Base-by-base conservation (phyloP, 2,888 invertebrate species). In the Alcis repandata region DNA sequence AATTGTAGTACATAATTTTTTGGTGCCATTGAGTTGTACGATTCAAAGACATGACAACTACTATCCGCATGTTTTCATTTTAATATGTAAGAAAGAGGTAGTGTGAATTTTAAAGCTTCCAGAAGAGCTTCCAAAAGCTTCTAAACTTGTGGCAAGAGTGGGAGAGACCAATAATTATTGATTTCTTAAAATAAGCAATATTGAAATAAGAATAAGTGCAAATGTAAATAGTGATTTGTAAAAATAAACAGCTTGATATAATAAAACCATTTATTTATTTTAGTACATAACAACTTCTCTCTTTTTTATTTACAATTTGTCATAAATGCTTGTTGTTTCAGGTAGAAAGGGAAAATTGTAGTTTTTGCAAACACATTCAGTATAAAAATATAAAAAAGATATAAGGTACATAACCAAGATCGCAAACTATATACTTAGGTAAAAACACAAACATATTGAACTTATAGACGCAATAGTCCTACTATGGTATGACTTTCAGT, bases 181-280 rank as follows among this genome's bases (percentile, higher is more conserved):
- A 38, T 38, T 13, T 38, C 13, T 0, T 13, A 9, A 27, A 17
- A 43, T 43, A 19, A 43, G 11, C 43, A 11, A 19, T 19, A 17
- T 19, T 19, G 9, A 43, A 9, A 43, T 2, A 43, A 9, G 19
- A 3, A 43, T 7, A 38, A 4, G 6, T 6, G 6, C 6, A 27
- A 27, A 27, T 27, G 27, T 27, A 27, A 27, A 27, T 27, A 27
- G 2, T 27, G 27, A 27, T 27, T 6, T 27, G 27, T 41, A 45
- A 46, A 22, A 46, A 46, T 22, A 22, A 46, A 22, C n/a, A 13
- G 22, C 11, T 46, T 46, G 13, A 11, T 22, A 46, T n/a, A n/a
- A 46, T n/a, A 46, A 46, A 27, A 46, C 20, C 38, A 38, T 46
- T 13, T 13, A n/a, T 46, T 46, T 46, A 22, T 22, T 27, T 46